These are phyloP conservation scores for Zaprionus gabonicus DNA, from an alignment of 1,140 invertebrate genomes.

Conservation along the genomic window DNA sequence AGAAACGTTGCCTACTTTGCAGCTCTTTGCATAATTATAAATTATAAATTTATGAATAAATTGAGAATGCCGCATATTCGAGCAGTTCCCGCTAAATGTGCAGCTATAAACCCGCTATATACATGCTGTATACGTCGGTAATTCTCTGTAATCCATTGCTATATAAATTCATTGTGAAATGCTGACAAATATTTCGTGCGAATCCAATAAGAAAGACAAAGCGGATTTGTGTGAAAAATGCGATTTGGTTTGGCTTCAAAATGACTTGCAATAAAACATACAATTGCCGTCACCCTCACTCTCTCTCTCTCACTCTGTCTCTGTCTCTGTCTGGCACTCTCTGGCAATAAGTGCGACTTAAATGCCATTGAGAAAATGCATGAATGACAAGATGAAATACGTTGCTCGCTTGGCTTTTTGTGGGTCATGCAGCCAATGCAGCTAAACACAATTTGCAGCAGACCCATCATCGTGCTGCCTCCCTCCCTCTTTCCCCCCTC, in stretches of 20 bases:
- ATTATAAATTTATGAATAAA: constrained; percentile 1
- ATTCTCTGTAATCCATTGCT: not conserved
- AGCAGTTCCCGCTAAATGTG: not conserved
- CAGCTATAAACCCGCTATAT: not conserved
- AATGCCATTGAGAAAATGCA: constrained; percentile 55
- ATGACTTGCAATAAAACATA: constrained; percentile 14
- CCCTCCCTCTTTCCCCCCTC: not conserved
- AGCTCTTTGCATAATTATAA: constrained; percentile 12
- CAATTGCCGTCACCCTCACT: not conserved
- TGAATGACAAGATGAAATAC: constrained; percentile 55
- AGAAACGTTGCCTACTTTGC: not conserved
- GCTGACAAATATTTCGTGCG: not conserved
- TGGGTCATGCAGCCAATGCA: constrained; percentile 35
- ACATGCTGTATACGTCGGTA: not conserved
- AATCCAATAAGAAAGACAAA: constrained; percentile 6
- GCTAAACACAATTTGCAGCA: constrained; percentile 64
- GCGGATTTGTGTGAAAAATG: constrained; percentile 11
- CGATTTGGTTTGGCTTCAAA: not conserved
- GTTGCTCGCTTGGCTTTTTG: constrained; percentile 28
- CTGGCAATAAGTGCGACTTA: constrained; percentile 28
- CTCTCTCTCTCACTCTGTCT: not conserved
- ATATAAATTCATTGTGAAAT: not conserved
- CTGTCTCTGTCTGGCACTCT: not conserved
- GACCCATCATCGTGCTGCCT: not conserved
- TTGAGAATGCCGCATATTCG: not conserved